Conservation (phyloP, 2,888 invertebrate species). For the Volucella zonaria region DNA sequence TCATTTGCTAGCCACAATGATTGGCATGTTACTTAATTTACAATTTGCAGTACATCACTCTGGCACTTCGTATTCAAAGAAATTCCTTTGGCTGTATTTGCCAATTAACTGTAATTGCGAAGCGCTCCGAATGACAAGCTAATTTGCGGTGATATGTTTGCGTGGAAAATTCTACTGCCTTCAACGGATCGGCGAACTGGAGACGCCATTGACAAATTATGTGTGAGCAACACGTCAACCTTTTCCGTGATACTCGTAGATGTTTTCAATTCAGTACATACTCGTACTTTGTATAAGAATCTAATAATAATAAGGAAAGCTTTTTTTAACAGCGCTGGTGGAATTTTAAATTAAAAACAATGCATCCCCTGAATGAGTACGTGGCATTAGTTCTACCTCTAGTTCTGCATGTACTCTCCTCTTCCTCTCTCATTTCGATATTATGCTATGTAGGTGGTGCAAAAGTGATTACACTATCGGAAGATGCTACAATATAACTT, state of each 20-base stretch:
- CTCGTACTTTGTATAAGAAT: neutral
- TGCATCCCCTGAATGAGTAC: too few species aligned
- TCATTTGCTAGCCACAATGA: constrained; percentile 17
- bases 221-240: constrained; percentile 48
- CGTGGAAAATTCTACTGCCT: constrained; percentile 50
- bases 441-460: too few species aligned
- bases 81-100: constrained; percentile 41
- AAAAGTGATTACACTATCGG: too few species aligned
- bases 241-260: constrained; percentile 30
- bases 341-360: too few species aligned
- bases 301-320: constrained; percentile 6
- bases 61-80: constrained; percentile 33
- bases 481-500: too few species aligned
- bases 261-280: constrained; percentile 17
- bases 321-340: too few species aligned
- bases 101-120: constrained; percentile 63
- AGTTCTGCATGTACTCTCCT: too few species aligned
- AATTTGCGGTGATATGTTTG: constrained; percentile 62
- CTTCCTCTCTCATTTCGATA: too few species aligned
- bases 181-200: constrained; percentile 39
- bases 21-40: constrained; percentile 39
- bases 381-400: too few species aligned
- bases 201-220: constrained; percentile 51
- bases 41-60: constrained; percentile 44
- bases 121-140: constrained; percentile 54